Conservation (phyloP, 2,797 vertebrate species). For the Rhincodon typus region DNA sequence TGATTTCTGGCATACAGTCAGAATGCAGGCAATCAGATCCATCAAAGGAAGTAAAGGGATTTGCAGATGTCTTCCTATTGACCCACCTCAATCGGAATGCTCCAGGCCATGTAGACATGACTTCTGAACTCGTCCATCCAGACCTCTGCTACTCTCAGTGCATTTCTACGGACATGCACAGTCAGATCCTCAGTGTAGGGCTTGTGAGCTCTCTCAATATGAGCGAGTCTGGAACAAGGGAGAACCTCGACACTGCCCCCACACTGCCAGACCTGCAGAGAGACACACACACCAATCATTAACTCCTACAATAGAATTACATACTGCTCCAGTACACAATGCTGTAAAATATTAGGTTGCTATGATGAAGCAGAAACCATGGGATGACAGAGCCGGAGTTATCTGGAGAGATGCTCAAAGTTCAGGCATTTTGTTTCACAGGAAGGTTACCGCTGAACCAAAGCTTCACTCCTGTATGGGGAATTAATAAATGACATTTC, state of each 20-base stretch:
- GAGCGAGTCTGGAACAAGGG: conserved; percentile 88
- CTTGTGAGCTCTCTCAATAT: conserved; percentile 93
- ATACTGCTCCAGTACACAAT: neutral
- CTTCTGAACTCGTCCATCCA: conserved; percentile 99
- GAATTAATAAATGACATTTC: neutral
- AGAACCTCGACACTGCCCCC: conserved; percentile 91
- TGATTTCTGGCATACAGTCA: neutral
- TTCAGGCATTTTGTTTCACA: neutral
- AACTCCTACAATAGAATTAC: neutral
- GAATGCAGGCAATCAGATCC: neutral
- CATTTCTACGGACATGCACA: conserved; percentile 82
- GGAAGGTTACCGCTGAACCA: neutral
- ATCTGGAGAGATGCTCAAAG: neutral
- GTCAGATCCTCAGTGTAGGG: conserved; percentile 93
- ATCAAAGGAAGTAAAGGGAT: neutral
- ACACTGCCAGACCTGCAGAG: conserved; percentile 85
- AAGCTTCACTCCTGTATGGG: neutral
- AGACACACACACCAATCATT: conserved; percentile 26
- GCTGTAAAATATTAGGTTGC: neutral
- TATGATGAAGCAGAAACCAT: no score
- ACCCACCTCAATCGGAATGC: conserved; percentile 87
- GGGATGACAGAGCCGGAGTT: neutral
- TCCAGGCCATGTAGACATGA: conserved; percentile 98
- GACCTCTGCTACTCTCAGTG: conserved; percentile 87
- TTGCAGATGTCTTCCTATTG: neutral